Conservation (phyloP, 2,888 invertebrate species). For the Apodemia hepburni region DNA sequence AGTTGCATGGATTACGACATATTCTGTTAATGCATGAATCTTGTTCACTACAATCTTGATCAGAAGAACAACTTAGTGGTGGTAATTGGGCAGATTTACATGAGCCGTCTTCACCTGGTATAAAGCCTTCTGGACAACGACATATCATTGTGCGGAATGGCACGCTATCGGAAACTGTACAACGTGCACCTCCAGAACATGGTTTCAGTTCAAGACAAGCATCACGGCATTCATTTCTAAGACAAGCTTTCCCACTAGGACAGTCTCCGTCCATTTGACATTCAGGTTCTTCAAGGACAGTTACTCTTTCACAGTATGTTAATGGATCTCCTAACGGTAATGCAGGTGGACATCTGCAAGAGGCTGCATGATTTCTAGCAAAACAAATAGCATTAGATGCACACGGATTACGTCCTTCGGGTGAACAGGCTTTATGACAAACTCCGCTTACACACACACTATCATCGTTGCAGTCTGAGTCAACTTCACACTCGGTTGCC, state of each 20-base stretch:
- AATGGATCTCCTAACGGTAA: constrained; percentile 90
- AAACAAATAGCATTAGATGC: constrained; percentile 91
- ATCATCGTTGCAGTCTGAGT: constrained; percentile 89
- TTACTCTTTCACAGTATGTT: constrained; percentile 83
- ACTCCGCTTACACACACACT: constrained; percentile 85
- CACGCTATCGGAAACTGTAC: constrained; percentile 90
- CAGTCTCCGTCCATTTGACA: constrained; percentile 90
- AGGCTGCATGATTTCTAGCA: constrained; percentile 88
- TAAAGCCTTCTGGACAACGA: constrained; percentile 91
- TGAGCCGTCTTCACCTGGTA: constrained; percentile 88
- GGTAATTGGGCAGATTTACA: constrained; percentile 87
- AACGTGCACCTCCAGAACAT: constrained; percentile 86
- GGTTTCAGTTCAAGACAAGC: constrained; percentile 89
- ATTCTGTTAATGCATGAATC: constrained; percentile 93
- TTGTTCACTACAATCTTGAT: constrained; percentile 87
- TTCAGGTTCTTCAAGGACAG: constrained; percentile 80
- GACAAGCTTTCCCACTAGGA: constrained; percentile 89
- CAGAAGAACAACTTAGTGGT: constrained; percentile 88
- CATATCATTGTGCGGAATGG: constrained; percentile 94
- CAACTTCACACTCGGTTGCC: constrained; percentile 87
- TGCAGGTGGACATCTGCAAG: constrained; percentile 90
- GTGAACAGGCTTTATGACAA: constrained; percentile 89
- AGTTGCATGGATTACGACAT: constrained; percentile 93
- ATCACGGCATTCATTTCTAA: constrained; percentile 87
- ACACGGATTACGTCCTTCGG: constrained; percentile 84